Conservation (phyloP, 2,888 invertebrate genomes). For the Osmoderma eremita region DNA sequence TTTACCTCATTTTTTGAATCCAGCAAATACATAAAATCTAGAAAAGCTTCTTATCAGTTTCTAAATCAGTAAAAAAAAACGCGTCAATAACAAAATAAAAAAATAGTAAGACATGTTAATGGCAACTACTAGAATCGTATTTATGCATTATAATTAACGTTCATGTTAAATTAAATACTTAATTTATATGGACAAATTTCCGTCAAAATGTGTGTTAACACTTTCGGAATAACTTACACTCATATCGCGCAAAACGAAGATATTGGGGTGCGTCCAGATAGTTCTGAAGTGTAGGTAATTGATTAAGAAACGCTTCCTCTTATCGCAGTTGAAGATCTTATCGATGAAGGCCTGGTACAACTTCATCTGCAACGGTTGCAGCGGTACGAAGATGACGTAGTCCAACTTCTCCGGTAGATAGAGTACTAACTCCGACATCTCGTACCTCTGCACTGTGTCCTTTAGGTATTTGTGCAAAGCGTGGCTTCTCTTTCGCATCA, state of each 20-base stretch:
- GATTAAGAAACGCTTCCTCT: conserved; percentile 49
- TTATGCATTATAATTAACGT: no score
- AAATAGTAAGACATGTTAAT: no score
- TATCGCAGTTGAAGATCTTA: conserved; percentile 53
- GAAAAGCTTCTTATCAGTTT: no score
- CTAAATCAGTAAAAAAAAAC: no score
- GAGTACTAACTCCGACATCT: conserved; percentile 79
- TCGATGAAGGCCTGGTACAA: conserved; percentile 74
- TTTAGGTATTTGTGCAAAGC: conserved; percentile 86
- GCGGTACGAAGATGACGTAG: conserved; percentile 82
- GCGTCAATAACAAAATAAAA: no score
- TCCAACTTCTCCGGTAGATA: conserved; percentile 87
- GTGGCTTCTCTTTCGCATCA: conserved; percentile 88
- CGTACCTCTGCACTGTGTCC: conserved; percentile 77
- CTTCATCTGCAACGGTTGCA: conserved; percentile 76
- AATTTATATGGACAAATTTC: no score
- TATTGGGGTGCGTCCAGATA: conserved; percentile 77
- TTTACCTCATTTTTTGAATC: no score
- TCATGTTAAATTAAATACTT: no score
- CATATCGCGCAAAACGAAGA: conserved; percentile 64
- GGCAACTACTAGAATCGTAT: no score
- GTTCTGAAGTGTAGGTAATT: conserved; percentile 68
- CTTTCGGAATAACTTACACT: conserved; percentile 50
- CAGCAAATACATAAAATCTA: no score
- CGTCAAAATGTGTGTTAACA: no score